A percentile compares a stretch with the other conserved stretches of the same genome.
phyloP scores from a whole-genome alignment of 2,888 invertebrate genomes.

The Cremastinae sp. region DNA sequence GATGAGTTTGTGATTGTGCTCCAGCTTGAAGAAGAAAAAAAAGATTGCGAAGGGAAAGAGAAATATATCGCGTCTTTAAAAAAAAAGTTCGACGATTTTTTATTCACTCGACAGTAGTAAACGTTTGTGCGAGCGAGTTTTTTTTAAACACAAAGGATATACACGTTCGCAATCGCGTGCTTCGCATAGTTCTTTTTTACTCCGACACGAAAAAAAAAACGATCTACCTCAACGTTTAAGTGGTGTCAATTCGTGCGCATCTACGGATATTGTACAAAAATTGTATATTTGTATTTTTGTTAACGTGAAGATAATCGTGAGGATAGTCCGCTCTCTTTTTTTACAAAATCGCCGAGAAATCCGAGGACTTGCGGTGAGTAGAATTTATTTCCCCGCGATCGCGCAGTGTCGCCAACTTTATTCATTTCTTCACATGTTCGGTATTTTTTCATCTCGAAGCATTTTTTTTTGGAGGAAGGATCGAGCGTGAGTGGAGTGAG shows the following conservation, averaged over 20 bases:
- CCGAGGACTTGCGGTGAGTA: not conserved
- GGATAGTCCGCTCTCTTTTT: too few relatives aligned
- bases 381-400: not conserved
- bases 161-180: slow-evolving; percentile 49
- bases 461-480: too few relatives aligned
- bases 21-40: slow-evolving; percentile 54
- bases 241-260: too few relatives aligned
- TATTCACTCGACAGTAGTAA: slow-evolving; percentile 28
- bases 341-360: not conserved
- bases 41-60: slow-evolving; percentile 13
- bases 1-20: slow-evolving; percentile 74
- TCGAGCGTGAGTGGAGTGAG: too few relatives aligned
- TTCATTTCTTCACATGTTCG: not conserved
- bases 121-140: slow-evolving; percentile 43
- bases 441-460: too few relatives aligned
- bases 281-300: not conserved
- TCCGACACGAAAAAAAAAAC: slow-evolving; percentile 16
- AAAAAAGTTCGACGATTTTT: slow-evolving; percentile 37
- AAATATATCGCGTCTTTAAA: slow-evolving; percentile 44
- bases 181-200: slow-evolving; percentile 43
- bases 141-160: slow-evolving; percentile 36
- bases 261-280: not conserved
- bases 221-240: not conserved
- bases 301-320: not conserved
- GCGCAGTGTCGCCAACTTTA: slow-evolving; percentile 12